Base-by-base conservation (phyloP, 1,140 invertebrate genomes). In the Gryllus bimaculatus region DNA sequence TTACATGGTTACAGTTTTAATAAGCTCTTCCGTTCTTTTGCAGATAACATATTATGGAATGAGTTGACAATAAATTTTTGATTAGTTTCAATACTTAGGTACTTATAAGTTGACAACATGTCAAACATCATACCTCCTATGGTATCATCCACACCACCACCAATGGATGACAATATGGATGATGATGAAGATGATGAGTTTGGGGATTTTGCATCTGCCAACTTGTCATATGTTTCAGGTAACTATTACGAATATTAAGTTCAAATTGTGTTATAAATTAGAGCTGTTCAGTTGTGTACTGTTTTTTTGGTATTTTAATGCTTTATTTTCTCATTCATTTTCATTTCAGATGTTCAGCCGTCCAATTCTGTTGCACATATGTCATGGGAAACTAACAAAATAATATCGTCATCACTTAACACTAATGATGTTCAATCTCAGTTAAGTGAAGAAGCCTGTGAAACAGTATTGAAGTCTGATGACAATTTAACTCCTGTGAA, bases 181-280 rank as follows among this genome's bases (percentile, higher is more conserved):
- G 89, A 90, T 80, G 88, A 89, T 7, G 89, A 91, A 78, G 89
- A 90, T 76, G 90, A 91, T 83, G 89, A 90, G 83, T 91, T 90
- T 83, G 90, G 89, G 75, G 88, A 88, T 83, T 89, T 89, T 82
- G 85, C 87, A 82, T 83, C 87, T 81, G 84, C 88, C 83, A 49
- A 78, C 47, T 73, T 78, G 12, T 76, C 77, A 13, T 75, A 76
- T 66, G 54, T 39, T 21, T 73, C 39, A 47, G 78, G 78, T 79
- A 48, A 74, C 8, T 47, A 75, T 77, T 8, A 8, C 8, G n/a
- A 48, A 20, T 77, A 48, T 49, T 20, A 47, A 47, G 7, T 76
- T 8, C 48, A 78, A 10, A 78, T 78, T 66, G 73, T 73, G 5
- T 73, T 7, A 18, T 15, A 10, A 8, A 73, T 7, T 15, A 8